Base-by-base conservation (phyloP, 2,888 invertebrate species). In the Amblyjoppa proteus region DNA sequence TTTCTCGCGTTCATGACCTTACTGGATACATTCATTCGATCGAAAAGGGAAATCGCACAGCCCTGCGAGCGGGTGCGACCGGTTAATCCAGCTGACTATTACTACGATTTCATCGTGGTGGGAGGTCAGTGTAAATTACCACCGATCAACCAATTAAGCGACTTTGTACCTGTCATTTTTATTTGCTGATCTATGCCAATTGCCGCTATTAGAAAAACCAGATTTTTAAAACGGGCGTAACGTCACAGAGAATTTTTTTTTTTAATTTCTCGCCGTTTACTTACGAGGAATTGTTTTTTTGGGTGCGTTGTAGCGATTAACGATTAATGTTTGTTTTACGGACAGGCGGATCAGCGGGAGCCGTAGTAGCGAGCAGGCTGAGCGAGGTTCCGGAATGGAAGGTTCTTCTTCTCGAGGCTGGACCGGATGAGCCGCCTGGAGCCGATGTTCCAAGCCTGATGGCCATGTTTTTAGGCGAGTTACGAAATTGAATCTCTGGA, bases 381-480 rank as follows among this genome's bases (percentile, higher is more conserved):
- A 96, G 96, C 25, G 96, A 96, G 90, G 95, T 96, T 64, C 70
- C 79, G 6, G 94, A 95, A 58, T 96, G 96, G 96, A 96, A 96
- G 94, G 96, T 97, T n/a, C 91, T 97, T 38, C 92, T 97, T 11
- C 92, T 97, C 85, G 97, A 97, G 94, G 97, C 97, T 0, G 97
- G 97, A 0, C 96, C 96, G 0, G 96, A 97, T 89, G 97, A 97
- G 92, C 96, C 97, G 0, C 95, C 95, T 0, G 95, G 95, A 58
- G 94, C 96, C 0, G 93, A 94, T 3, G 95, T 96, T 2, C 97
- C 97, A 0, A 95, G 96, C n/a, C 96, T 96, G 95, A 95, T 96
- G n/a, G 95, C 95, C 0, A 95, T 95, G 70, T 96, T 95, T 90
- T 95, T 96, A 94, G 95, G 95, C 16, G 94, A 95, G 89, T 89